A percentile compares a stretch with the other conserved stretches of the same genome.
phyloP scores from a whole-genome alignment of 2,797 vertebrate genomes.

The Enteromius thamalakanensis region DNA sequence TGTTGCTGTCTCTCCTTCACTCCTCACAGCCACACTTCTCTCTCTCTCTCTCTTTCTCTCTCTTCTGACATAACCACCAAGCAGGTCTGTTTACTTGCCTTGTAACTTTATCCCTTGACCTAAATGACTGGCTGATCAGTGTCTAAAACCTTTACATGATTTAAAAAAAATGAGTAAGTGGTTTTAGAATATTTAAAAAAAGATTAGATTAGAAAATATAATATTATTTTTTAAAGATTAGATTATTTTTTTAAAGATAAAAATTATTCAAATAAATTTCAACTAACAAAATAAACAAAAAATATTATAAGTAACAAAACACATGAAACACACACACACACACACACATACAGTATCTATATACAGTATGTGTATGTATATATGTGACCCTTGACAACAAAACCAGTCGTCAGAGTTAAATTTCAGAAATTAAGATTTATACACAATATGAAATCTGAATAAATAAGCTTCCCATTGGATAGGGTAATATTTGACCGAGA shows the following conservation, averaged over 20 bases:
- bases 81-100: constrained; percentile 62
- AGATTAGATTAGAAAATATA: no score
- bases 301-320: neutral
- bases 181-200: neutral
- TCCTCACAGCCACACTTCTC: constrained; percentile 49
- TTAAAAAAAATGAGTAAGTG: neutral
- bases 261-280: neutral
- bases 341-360: no score
- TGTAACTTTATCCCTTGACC: constrained; percentile 66
- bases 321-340: neutral
- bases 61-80: constrained; percentile 11
- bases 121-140: constrained; percentile 35
- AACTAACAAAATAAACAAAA: neutral
- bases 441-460: no score
- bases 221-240: no score
- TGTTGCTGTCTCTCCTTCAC: constrained; percentile 65
- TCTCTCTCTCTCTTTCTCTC: constrained; percentile 34
- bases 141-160: neutral
- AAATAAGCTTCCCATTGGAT: no score
- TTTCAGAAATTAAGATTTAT: no score
- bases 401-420: no score
- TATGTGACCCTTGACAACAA: no score
- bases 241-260: no score
- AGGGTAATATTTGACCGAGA: no score
- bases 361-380: no score